These are phyloP conservation scores for Sterna hirundo DNA, from an alignment of 2,113 vertebrate genomes.

Conservation along the genomic window DNA sequence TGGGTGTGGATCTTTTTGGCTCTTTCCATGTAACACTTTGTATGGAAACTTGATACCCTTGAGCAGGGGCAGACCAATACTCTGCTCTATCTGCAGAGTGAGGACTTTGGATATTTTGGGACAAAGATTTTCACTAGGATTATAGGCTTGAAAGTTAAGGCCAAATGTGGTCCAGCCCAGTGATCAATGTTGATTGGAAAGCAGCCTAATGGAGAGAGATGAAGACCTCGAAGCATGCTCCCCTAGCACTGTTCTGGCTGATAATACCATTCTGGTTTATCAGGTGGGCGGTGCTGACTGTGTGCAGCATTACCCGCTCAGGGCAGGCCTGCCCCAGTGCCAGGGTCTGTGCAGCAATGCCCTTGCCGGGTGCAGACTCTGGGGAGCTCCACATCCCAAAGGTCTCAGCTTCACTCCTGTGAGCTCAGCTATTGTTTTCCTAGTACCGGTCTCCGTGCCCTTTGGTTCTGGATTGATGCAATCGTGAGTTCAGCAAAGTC, in stretches of 20 bases:
- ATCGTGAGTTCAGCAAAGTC: not conserved
- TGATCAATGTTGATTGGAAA: not conserved
- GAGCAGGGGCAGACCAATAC: not conserved
- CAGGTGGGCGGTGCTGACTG: not conserved
- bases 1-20: not conserved
- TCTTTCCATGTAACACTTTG: not conserved
- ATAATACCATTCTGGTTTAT: not conserved
- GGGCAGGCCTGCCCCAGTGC: not conserved
- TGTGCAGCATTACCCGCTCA: not conserved
- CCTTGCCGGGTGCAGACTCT: rapidly evolving
- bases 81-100: not conserved
- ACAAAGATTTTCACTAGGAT: not conserved
- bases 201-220: not conserved
- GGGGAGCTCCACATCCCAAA: not conserved
- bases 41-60: not conserved
- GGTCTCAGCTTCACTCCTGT: not conserved
- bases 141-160: not conserved
- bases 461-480: not conserved
- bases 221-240: not conserved
- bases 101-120: not conserved
- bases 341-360: not conserved
- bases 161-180: not conserved
- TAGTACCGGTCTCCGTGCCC: not conserved
- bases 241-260: not conserved
- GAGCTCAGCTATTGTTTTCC: not conserved